Conservation (phyloP, 2,113 vertebrate species). For the Oceanodroma tethys region DNA sequence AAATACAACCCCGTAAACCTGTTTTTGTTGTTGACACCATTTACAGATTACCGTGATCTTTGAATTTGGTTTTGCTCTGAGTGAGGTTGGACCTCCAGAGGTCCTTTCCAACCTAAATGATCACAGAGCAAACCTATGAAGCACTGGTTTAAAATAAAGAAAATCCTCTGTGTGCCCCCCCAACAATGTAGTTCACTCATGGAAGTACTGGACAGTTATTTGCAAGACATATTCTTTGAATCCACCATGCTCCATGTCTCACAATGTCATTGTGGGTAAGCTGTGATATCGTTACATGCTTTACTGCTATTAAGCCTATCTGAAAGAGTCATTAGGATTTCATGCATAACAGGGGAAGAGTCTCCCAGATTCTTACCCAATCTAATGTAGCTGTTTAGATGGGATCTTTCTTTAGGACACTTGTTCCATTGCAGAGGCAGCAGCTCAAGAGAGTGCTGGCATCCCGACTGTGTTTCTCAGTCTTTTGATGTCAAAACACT, state of each 20-base stretch:
- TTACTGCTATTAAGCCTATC: background rate
- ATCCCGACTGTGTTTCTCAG: background rate
- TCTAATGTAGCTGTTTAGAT: background rate
- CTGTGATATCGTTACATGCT: background rate
- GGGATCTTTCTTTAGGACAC: background rate
- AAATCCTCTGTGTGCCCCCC: fast-evolving
- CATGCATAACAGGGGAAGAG: background rate
- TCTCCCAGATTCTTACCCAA: background rate
- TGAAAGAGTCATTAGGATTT: background rate
- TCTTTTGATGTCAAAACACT: background rate
- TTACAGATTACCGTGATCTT: background rate
- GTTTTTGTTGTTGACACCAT: background rate
- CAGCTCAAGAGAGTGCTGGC: background rate
- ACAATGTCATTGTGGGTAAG: background rate
- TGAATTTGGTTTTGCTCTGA: background rate
- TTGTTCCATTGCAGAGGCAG: background rate
- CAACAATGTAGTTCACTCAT: background rate
- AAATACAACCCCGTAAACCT: background rate
- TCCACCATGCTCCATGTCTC: too few relatives aligned
- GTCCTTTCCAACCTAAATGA: background rate
- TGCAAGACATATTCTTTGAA: background rate
- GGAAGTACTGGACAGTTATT: background rate
- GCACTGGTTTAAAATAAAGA: background rate
- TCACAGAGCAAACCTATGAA: background rate
- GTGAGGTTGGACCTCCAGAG: background rate